These are phyloP conservation scores for Centroberyx gerrardi DNA, from an alignment of 2,797 vertebrate species.

Conservation along the genomic window DNA sequence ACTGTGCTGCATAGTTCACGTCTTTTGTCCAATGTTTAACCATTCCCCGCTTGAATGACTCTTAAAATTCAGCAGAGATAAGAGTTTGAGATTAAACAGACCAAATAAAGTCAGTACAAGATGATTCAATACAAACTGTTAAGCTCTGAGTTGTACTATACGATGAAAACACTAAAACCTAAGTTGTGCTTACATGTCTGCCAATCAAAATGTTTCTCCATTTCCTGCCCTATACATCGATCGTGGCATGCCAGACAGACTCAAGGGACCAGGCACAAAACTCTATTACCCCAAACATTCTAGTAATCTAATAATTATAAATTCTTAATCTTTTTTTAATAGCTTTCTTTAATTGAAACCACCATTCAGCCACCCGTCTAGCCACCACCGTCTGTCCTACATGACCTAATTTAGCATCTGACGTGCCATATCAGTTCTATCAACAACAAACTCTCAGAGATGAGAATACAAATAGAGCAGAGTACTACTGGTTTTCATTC, in stretches of 20 bases:
- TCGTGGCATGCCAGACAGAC: neutral
- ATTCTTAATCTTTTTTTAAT: no score
- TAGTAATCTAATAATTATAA: no score
- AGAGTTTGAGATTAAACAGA: slow-evolving; percentile 34
- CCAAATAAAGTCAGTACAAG: slow-evolving; percentile 9
- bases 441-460: no score
- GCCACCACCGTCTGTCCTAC: no score
- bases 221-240: neutral
- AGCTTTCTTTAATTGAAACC: no score
- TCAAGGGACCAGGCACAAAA: no score
- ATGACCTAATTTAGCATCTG: no score
- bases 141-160: slow-evolving; percentile 3
- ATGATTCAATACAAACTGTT: neutral
- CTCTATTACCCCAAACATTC: no score
- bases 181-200: neutral
- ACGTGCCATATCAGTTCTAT: no score
- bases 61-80: slow-evolving; percentile 41
- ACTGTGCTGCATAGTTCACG: slow-evolving; percentile 34
- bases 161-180: slow-evolving; percentile 16
- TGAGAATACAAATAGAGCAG: no score
- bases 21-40: slow-evolving; percentile 33
- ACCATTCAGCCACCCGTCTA: no score
- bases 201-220: neutral
- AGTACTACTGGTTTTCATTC: no score
- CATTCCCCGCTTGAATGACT: slow-evolving; percentile 24